These are phyloP conservation scores for Calyptommatus sinebrachiatus DNA, from an alignment of 2,113 vertebrate species.

Conservation along the genomic window DNA sequence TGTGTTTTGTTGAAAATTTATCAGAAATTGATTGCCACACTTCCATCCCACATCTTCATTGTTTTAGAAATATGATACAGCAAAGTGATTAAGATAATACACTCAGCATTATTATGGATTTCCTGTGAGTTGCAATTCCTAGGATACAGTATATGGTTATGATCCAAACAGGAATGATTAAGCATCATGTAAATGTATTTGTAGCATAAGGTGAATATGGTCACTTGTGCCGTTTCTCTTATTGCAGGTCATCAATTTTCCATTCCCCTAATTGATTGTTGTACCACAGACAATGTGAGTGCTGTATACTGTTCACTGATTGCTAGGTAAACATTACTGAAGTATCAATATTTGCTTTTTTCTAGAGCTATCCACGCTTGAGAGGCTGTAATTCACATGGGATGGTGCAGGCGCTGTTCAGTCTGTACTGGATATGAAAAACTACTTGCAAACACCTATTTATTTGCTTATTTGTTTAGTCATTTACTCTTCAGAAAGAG, in stretches of 20 bases:
- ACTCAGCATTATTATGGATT: background rate
- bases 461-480: background rate
- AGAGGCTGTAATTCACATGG: conserved; percentile 55
- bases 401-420: conserved; percentile 44
- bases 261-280: conserved; percentile 70
- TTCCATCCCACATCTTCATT: background rate
- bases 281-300: conserved; percentile 57
- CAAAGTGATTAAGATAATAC: accelerated
- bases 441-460: conserved; percentile 11
- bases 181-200: conserved; percentile 27
- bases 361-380: conserved; percentile 56
- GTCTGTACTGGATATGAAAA: conserved; percentile 49
- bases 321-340: conserved; percentile 67
- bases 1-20: background rate
- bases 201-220: conserved; percentile 43
- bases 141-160: background rate
- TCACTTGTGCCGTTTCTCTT: conserved; percentile 53
- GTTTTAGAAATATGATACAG: background rate
- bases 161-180: conserved; percentile 13
- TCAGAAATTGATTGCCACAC: background rate
- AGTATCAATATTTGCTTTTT: conserved; percentile 72
- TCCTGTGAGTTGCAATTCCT: background rate
- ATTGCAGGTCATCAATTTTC: conserved; percentile 61
- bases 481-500: conserved; percentile 37
- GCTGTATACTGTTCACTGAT: conserved; percentile 58